Percentiles rank a stretch among this genome's conserved stretches.
These are phyloP conservation scores for Orchesella flavescens DNA, from an alignment of 2,888 invertebrate species.

Conservation along the genomic window DNA sequence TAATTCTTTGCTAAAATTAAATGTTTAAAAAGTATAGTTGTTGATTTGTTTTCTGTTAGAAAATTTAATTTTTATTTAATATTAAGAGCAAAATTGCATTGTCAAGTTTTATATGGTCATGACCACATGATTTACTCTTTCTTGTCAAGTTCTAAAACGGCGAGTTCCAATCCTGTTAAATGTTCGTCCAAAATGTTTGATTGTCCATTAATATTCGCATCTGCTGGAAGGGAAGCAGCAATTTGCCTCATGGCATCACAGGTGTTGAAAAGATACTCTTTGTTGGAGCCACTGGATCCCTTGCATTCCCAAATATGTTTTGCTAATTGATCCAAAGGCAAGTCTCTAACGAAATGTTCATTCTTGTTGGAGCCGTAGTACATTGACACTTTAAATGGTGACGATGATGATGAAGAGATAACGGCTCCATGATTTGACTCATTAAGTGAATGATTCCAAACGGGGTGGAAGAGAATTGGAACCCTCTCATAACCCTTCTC, in stretches of 20 bases:
- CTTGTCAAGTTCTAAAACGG: constrained; percentile 75
- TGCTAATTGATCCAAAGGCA: constrained; percentile 86
- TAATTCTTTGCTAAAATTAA: too few relatives aligned
- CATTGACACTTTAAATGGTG: constrained; percentile 83
- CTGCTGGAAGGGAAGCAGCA: constrained; percentile 74
- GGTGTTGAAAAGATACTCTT: constrained; percentile 91
- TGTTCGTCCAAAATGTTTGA: constrained; percentile 81
- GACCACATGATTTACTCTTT: too few relatives aligned
- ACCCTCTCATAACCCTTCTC: constrained; percentile 92
- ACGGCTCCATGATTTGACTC: background rate
- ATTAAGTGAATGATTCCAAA: constrained; percentile 69
- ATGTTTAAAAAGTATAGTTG: too few relatives aligned
- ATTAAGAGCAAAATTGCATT: too few relatives aligned
- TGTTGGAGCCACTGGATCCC: constrained; percentile 92
- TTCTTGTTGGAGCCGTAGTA: constrained; percentile 90
- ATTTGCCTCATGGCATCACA: constrained; percentile 85
- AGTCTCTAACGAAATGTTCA: constrained; percentile 85
- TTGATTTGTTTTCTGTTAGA: too few relatives aligned
- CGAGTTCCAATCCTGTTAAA: constrained; percentile 82
- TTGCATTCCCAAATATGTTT: constrained; percentile 82
- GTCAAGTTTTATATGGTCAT: too few relatives aligned
- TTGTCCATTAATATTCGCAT: background rate
- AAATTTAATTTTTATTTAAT: too few relatives aligned
- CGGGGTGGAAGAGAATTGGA: constrained; percentile 83
- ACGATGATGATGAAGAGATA: too few relatives aligned